Conservation (phyloP, 2,888 invertebrate genomes). For the Lasioglossum morio region DNA sequence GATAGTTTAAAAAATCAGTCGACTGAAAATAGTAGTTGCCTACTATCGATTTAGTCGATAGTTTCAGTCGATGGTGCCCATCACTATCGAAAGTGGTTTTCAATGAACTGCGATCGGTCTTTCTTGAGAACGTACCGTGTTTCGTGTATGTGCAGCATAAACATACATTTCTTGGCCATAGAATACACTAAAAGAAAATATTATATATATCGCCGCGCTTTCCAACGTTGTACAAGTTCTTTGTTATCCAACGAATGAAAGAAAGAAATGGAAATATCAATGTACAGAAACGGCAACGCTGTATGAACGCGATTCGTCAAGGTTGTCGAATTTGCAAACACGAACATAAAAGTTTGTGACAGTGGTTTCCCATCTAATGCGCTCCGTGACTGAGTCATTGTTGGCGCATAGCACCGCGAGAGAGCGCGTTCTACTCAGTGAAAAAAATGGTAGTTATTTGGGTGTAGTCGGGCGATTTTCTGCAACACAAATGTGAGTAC, state of each 20-base stretch:
- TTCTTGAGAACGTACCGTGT: constrained; percentile 26
- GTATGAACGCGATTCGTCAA: background rate
- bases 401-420: constrained; percentile 71
- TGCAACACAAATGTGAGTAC: constrained; percentile 80
- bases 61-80: too few relatives aligned
- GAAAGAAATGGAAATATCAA: background rate
- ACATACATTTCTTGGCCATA: constrained; percentile 34
- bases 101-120: constrained; percentile 14
- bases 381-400: constrained; percentile 7
- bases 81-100: constrained; percentile 17
- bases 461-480: constrained; percentile 82
- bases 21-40: too few relatives aligned
- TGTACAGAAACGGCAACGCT: background rate
- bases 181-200: background rate
- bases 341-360: background rate
- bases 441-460: constrained; percentile 83
- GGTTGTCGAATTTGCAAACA: background rate
- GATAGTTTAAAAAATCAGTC: too few relatives aligned
- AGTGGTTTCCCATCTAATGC: background rate
- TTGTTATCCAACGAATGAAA: background rate
- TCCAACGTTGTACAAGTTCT: background rate
- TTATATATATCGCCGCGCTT: too few relatives aligned
- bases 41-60: too few relatives aligned
- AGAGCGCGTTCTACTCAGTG: constrained; percentile 68
- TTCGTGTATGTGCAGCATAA: constrained; percentile 42